A percentile compares a stretch with the other conserved stretches of the same genome.
Conservation (phyloP, 2,797 vertebrate species). For the Anisognathus igniventris region DNA sequence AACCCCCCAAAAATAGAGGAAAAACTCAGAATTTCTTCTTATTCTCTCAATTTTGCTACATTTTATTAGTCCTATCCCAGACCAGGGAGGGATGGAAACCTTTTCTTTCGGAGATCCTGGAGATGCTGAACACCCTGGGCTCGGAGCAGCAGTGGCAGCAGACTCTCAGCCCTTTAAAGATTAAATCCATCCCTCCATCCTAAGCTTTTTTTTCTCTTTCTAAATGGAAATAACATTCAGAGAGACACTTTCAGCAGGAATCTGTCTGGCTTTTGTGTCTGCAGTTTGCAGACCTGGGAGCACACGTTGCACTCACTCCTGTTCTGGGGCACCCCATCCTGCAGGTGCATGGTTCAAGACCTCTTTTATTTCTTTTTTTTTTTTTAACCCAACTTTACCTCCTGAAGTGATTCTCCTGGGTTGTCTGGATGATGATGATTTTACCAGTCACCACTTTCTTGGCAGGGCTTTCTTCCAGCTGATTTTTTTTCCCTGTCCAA, state of each 20-base stretch:
- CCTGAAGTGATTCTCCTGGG: not conserved
- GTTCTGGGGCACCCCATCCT: not conserved
- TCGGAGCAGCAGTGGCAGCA: not conserved
- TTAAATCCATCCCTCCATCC: not conserved
- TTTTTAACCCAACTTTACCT: not conserved
- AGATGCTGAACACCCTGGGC: not conserved
- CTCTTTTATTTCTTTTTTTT: rapidly evolving
- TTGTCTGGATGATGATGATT: not conserved
- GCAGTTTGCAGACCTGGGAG: not conserved
- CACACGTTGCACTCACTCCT: not conserved
- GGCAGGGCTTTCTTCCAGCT: not conserved
- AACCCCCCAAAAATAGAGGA: not conserved
- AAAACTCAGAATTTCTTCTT: not conserved
- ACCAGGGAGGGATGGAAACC: not conserved
- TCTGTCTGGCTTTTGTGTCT: not conserved
- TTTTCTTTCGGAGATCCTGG: not conserved
- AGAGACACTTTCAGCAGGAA: not conserved
- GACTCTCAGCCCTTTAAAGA: not conserved
- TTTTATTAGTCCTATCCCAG: rapidly evolving
- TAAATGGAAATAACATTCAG: not conserved
- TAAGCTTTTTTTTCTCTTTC: not conserved
- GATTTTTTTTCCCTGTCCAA: not conserved
- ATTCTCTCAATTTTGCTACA: not conserved
- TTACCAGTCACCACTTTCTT: not conserved
- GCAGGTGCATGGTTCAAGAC: not conserved